Base-by-base conservation (phyloP, 2,797 vertebrate species). In the Telmatherina bonti region DNA sequence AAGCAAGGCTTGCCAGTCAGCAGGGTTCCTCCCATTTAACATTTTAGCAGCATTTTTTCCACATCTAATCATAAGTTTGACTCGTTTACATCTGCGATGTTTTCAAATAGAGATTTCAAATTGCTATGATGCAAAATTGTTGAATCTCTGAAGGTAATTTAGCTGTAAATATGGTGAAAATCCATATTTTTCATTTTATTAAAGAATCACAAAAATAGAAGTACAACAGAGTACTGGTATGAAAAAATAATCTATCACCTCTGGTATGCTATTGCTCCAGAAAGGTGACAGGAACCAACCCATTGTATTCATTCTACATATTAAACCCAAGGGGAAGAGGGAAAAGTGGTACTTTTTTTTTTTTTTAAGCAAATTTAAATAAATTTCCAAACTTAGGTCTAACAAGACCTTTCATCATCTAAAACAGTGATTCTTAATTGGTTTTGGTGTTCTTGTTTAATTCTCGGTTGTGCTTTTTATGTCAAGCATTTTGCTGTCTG, bases 331-430 rank as follows among this genome's bases (percentile, higher is more conserved):
- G n/a, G n/a, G n/a, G n/a, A n/a, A n/a, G n/a, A n/a, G n/a, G n/a
- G n/a, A n/a, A n/a, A n/a, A n/a, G n/a, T n/a, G n/a, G n/a, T n/a
- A n/a, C n/a, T n/a, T n/a, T n/a, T n/a, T n/a, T n/a, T n/a, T n/a
- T n/a, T n/a, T n/a, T 82, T 55, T 49, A 7, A 73, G 62, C 22
- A 62, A 11, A 62, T 74, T 69, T 56, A 4, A 63, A 36, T 41
- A 64, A 2, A 70, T 74, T 81, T 86, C 73, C 68, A 78, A 76
- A 85, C 29, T 22, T 76, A 79, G 83, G 70, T 74, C 62, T 43
- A 54, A 45, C 20, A 63, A 41, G 26, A 76, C 63, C 71, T 86
- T 73, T 78, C 84, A 88, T 90, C 77, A 63, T 83, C 35, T 67
- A 56, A 79, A 81, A 72, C 76, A 72, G 8, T 1, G 8, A 35